Evolutionary conservation across 1,140 invertebrate species (phyloP).

Genomic region (Pseudomyrmex sp.): DNA sequence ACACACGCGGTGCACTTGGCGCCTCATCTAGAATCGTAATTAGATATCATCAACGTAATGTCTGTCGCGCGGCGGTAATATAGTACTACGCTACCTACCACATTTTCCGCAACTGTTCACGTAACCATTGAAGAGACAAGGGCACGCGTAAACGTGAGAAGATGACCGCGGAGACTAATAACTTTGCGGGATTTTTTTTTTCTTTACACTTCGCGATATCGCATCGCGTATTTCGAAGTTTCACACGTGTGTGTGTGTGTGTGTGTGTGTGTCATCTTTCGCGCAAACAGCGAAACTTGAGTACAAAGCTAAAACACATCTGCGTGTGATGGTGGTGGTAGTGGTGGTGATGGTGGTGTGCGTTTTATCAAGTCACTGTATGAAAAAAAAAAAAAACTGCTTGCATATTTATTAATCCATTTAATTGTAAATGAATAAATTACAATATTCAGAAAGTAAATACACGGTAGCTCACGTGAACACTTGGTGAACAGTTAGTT

Average conservation of each 20-base stretch:
- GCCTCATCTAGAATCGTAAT: conserved; percentile 25
- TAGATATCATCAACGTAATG: background rate
- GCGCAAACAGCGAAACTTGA: background rate
- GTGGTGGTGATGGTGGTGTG: no score
- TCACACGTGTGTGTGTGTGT: no score
- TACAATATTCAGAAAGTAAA: background rate
- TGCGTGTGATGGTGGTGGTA: background rate
- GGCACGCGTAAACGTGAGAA: background rate
- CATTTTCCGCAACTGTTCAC: conserved; percentile 14
- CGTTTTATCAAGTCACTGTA: background rate
- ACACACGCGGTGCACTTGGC: conserved; percentile 7
- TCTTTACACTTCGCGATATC: background rate
- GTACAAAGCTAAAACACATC: background rate
- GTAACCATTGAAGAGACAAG: conserved; percentile 25
- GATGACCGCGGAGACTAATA: conserved; percentile 7
- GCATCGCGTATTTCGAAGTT: background rate
- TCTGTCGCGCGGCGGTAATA: background rate
- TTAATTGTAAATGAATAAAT: conserved; percentile 30
- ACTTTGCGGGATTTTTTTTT: conserved; percentile 27
- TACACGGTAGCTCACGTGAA: background rate
- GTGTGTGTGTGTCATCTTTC: conserved; percentile 10
- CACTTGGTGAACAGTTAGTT: no score
- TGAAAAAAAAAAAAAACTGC: conserved; percentile 23
- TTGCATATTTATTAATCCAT: conserved; percentile 30
- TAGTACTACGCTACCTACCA: no score